Conservation (phyloP, 1,140 invertebrate genomes). For the Meloidogyne chitwoodi region DNA sequence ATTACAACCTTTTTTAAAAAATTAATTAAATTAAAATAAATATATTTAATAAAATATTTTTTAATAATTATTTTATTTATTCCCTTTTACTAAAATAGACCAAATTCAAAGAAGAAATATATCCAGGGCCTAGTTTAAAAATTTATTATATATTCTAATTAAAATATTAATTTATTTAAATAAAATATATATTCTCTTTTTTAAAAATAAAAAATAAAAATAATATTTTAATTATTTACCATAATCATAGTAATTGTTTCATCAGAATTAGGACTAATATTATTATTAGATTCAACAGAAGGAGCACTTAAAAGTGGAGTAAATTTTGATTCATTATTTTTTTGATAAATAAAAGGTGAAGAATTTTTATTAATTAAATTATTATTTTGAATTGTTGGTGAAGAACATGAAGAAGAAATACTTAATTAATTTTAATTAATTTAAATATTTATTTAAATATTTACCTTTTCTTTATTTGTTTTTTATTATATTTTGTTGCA, state of each 20-base stretch:
- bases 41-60: too few relatives aligned
- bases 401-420: conserved; percentile 1
- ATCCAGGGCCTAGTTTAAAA: too few relatives aligned
- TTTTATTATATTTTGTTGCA: conserved; percentile 10
- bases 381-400: not conserved
- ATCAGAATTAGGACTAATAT: conserved; percentile 32
- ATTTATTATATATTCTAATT: too few relatives aligned
- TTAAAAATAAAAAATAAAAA: too few relatives aligned
- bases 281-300: conserved; percentile 2
- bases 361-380: not conserved
- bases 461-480: conserved; percentile 18
- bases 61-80: too few relatives aligned
- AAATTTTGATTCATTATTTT: not conserved
- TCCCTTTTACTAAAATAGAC: too few relatives aligned
- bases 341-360: not conserved
- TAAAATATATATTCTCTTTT: too few relatives aligned
- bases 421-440: not conserved
- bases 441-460: not conserved
- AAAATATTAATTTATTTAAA: too few relatives aligned
- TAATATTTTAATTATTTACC: conserved; percentile 40
- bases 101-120: too few relatives aligned
- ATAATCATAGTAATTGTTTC: conserved; percentile 59
- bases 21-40: too few relatives aligned
- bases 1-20: conserved; percentile 45
- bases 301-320: not conserved